Evolutionary conservation across 2,797 vertebrate species (phyloP), one percentile per base, ranked within the genome.

Genomic region (Cossypha niveicapilla): DNA sequence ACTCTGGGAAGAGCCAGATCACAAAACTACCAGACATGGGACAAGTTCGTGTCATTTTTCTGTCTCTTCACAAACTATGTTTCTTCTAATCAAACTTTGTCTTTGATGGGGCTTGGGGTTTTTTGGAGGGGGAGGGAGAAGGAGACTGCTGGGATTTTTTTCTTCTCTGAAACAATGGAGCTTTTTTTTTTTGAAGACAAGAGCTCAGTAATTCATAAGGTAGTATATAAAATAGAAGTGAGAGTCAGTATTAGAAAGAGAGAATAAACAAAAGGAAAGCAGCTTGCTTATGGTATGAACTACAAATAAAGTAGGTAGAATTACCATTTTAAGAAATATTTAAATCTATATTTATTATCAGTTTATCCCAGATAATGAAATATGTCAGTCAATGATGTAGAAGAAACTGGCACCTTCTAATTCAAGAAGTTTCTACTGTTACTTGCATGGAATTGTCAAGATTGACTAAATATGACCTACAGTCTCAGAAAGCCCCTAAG

Each of bases 81-180:
- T 67, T 83, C 25, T 73, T 32, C 30, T 62, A 51, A 66, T 48
- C n/a, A 77, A 68, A 70, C 0, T 0, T 35, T 32, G 2, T 39
- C 3, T 48, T 37, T 39, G 9, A 8, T 17, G 5, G 10, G 5
- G 16, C 13, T 32, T 21, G 34, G 1, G 7, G 5, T 2, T 10
- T n/a, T 35, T 56, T 35, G 17, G 7, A 0, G 2, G 5, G 14
- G 4, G 8, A 13, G 6, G 9, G 21, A 56, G 21, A 48, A 35
- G 21, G 14, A 8, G 7, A 57, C 57, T 50, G 4, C 18, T 50
- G 37, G 12, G 12, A 17, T 53, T 51, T 27, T 35, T 57, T 30
- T 18, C 7, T 24, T 70, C n/a, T 85, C 8, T 72, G 19, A 45
- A 45, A 65, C 6, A 61, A 14, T 19, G 7, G 9, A 70, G 8